These are phyloP conservation scores for Corythornis leucogaster DNA, from an alignment of 2,797 vertebrate species.

Conservation along the genomic window DNA sequence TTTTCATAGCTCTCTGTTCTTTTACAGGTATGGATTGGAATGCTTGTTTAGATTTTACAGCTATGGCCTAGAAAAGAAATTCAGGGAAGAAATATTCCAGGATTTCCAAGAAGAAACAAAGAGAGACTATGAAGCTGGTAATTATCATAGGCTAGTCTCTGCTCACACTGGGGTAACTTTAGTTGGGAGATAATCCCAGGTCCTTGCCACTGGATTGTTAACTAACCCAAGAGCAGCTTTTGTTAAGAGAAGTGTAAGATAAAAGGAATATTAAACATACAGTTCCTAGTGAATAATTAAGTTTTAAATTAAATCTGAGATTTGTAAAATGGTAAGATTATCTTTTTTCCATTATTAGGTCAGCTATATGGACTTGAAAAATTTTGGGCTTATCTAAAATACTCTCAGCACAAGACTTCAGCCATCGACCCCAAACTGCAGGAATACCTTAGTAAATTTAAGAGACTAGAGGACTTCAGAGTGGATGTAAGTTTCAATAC, in stretches of 20 bases:
- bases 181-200: not conserved
- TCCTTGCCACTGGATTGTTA: not conserved
- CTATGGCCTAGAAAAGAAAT: constrained; percentile 95
- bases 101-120: constrained; percentile 96
- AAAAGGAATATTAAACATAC: not conserved
- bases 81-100: constrained; percentile 91
- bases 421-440: constrained; percentile 88
- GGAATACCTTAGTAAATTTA: constrained; percentile 89
- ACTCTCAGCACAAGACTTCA: constrained; percentile 86
- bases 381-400: constrained; percentile 97
- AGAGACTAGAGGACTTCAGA: constrained; percentile 94
- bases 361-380: constrained; percentile 97
- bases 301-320: not conserved
- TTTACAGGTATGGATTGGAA: constrained; percentile 91
- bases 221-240: not conserved
- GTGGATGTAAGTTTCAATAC: constrained; percentile 81
- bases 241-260: not conserved
- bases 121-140: constrained; percentile 94
- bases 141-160: constrained; percentile 17
- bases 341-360: constrained; percentile 76
- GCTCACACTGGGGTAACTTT: not conserved
- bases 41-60: constrained; percentile 97
- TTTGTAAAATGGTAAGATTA: not conserved
- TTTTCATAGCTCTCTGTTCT: not conserved
- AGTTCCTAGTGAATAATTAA: not conserved